Base-by-base conservation (phyloP, 2,888 invertebrate species). In the Neria commutata region DNA sequence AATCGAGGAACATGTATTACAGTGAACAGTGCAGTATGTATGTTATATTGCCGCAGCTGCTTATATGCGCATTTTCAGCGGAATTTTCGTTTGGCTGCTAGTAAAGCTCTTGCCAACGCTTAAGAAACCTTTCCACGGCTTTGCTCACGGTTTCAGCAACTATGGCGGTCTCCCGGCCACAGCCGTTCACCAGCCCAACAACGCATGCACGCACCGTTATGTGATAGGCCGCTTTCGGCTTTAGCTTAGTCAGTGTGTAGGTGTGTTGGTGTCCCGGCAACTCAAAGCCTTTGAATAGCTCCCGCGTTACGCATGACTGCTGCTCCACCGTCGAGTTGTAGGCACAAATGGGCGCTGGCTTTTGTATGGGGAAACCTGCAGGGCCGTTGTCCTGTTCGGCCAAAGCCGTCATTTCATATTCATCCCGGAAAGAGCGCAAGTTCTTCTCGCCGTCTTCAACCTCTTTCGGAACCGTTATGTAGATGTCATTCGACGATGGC, bases 191-290 rank as follows among this genome's bases (percentile, higher is more conserved):
- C 26, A 80, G 54, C 2, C 58, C 67, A 0, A 64, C 61, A 0
- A 72, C 74, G 61, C 80, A 80, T 2, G 80, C 80, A 0, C 74
- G 70, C 1, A 80, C 56, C n/a, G 69, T 65, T 6, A 80, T 63
- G 8, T 67, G 67, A 64, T 81, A 80, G 2, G 58, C 63, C 26
- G 61, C 56, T 16, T 67, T 55, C 1, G 70, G 65, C 1, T 65
- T 10, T 6, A 80, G 57, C 4, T 68, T 33, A 0, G 57, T 54
- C 5, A 79, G 23, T 0, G 52, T 62, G 34, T 66, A 70, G 4
- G 61, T 67, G 26, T 78, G 73, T 21, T 57, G 60, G 8, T 63
- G 55, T 2, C 72, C 71, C 1, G 67, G 47, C 25, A 79, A 34
- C 16, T 45, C 56, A 16, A 64, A 64, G 3, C 71, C 75, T 1